Conservation (phyloP, 2,888 invertebrate genomes). For the Ametastegia equiseti region DNA sequence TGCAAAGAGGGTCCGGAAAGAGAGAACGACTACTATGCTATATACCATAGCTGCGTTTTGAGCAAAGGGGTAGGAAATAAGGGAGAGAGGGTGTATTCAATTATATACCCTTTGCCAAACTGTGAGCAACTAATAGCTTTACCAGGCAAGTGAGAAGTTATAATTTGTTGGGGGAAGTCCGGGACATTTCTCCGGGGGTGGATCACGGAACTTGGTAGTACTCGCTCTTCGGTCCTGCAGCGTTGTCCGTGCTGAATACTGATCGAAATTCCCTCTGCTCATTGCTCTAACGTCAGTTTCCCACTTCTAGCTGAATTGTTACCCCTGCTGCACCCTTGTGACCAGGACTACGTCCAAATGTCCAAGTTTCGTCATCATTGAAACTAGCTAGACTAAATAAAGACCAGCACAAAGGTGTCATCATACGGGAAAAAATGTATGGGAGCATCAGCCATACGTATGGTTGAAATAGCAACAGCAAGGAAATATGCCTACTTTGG, state of each 20-base stretch:
- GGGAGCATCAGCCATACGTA: too few relatives aligned
- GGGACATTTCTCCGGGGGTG: conserved; percentile 13
- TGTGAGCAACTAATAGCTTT: conserved; percentile 52
- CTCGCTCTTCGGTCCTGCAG: neutral
- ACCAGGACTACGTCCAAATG: neutral
- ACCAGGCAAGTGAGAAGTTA: conserved; percentile 50
- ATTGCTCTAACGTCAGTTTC: conserved; percentile 10
- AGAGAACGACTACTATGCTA: neutral
- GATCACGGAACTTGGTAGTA: conserved; percentile 23
- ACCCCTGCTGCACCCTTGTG: neutral
- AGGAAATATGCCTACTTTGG: too few relatives aligned
- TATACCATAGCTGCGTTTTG: neutral
- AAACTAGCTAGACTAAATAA: neutral
- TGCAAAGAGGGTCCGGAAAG: conserved; percentile 47
- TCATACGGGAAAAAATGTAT: too few relatives aligned
- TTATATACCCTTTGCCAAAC: conserved; percentile 53
- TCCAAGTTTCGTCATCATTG: neutral
- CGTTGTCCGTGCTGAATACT: conserved; percentile 8
- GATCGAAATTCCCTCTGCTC: conserved; percentile 17
- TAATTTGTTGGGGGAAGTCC: conserved; percentile 49
- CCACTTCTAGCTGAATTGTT: conserved; percentile 20
- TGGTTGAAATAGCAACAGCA: too few relatives aligned
- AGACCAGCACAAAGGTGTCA: neutral
- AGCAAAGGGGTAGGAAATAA: conserved; percentile 1
- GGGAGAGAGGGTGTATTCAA: conserved; percentile 45